Evolutionary conservation across 2,888 invertebrate genomes (phyloP).

Genomic region (Pogonocherus hispidulus): DNA sequence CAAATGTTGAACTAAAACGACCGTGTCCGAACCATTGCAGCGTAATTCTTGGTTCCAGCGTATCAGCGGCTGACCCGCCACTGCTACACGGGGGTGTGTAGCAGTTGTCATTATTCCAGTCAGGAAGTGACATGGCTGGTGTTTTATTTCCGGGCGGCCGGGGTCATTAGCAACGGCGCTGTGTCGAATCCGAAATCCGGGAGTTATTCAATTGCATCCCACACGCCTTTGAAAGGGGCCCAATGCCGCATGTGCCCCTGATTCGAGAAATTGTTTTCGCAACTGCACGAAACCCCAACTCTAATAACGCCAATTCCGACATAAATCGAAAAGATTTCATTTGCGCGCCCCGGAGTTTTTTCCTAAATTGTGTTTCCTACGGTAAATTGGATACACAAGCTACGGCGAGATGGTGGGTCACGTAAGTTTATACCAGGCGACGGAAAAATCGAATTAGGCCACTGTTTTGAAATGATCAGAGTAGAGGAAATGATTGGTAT

Average conservation of each 20-base stretch:
- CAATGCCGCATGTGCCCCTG: slow-evolving; percentile 34
- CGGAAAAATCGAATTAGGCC: background rate
- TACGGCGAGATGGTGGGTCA: background rate
- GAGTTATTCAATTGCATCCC: slow-evolving; percentile 56
- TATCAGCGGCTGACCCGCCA: background rate
- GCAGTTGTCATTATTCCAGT: slow-evolving; percentile 60
- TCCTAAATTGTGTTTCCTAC: slow-evolving; percentile 14
- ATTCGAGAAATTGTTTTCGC: slow-evolving; percentile 50
- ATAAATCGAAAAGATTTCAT: slow-evolving; percentile 35
- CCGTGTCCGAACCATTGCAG: too few relatives aligned
- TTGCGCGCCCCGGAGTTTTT: slow-evolving; percentile 12
- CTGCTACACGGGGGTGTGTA: slow-evolving; percentile 1
- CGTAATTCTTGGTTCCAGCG: too few relatives aligned
- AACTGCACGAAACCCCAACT: slow-evolving; percentile 31
- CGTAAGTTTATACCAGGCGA: background rate
- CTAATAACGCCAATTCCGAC: slow-evolving; percentile 38
- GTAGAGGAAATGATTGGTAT: too few relatives aligned
- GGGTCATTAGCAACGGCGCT: slow-evolving; percentile 58
- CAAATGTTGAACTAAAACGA: too few relatives aligned
- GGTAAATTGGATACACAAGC: slow-evolving; percentile 8
- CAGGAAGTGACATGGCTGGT: slow-evolving; percentile 63
- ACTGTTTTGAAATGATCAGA: too few relatives aligned
- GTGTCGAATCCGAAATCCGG: slow-evolving; percentile 59
- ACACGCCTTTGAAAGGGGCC: slow-evolving; percentile 37
- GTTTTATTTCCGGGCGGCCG: slow-evolving; percentile 62